Evolutionary conservation across 2,797 vertebrate genomes (phyloP), one percentile per base, ranked within the genome.

Genomic region (Rachycentron canadum): DNA sequence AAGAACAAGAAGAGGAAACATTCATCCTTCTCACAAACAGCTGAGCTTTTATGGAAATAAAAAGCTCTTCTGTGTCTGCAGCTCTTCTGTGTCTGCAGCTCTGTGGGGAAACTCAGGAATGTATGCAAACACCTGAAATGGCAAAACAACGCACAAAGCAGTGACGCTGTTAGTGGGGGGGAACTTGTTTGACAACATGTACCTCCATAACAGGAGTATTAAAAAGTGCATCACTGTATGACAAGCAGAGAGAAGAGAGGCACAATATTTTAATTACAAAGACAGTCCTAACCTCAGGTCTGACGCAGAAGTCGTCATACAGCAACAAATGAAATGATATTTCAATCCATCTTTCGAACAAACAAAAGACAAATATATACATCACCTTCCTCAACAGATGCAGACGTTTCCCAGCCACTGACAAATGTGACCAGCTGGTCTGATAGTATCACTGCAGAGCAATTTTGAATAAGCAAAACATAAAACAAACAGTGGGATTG

Each of bases 391-490:
- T 10, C 3, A 10, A 40, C 38, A 40, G 32, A 32, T 36, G 34
- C 6, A 36, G 34, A 10, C 2, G 11, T 36, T 36, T 36, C 2
- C 34, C 34, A 36, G 34, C 10, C 9, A 49, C 12, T 3, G 32
- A 60, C 36, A 67, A 43, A 32, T 2, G 28, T 6, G 30, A 56
- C 32, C 21, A 17, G n/a, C 47, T 43, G 38, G 43, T 72, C 40
- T 63, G 70, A 68, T 52, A 21, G 6, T 38, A 49, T 56, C 40
- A 2, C 36, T 38, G 13, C 9, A 4, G 34, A 8, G 38, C 10
- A 53, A 38, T 52, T 66, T 11, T 55, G 40, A 73, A 57, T 21
- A 36, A 36, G 28, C 49, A 61, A 75, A 68, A 50, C 43, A n/a
- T n/a, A 10, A 45, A 58, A 57, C 8, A 5, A 26, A 14, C 12